Base-by-base conservation (phyloP, 2,797 vertebrate genomes). In the Sebastes diploproa region DNA sequence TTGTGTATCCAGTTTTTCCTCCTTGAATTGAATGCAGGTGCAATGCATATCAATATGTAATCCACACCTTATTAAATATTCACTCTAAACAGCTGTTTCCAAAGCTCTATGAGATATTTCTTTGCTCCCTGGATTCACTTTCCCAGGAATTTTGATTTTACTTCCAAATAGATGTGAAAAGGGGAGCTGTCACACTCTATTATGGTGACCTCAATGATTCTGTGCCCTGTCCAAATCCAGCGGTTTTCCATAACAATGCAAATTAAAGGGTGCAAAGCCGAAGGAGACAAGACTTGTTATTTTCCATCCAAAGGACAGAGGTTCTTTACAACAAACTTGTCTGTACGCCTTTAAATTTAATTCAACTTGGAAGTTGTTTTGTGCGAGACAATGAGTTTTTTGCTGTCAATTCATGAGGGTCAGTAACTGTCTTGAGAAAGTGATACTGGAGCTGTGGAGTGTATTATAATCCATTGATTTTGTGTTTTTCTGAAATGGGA, bases 211-310 rank as follows among this genome's bases (percentile, higher is more conserved):
- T 93, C 93, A 94, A 93, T 93, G 94, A 93, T 94, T 92, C 86
- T 87, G 88, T 93, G 91, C 91, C 91, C 90, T 90, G 77, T 91
- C 92, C 91, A 93, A 89, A 94, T 94, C 92, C 94, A 94, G 92
- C 9, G 91, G 91, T 93, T 94, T 95, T 94, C 91, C 94, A 95
- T 94, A 94, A 94, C 94, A 95, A 95, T 93, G 84, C 89, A 94
- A 92, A 94, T 93, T 93, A 93, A 92, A 92, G 91, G 86, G 91
- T 90, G 92, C 86, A 94, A 92, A 93, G 88, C 92, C 68, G 85
- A 90, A 92, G 88, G 87, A 92, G 91, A 94, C 91, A 90, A 93
- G 85, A 90, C 88, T 93, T 92, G 88, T 91, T 91, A 93, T 92
- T 93, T 93, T 89, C 88, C 82, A 91, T 79, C 89, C 84, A 81